Evolutionary conservation across 2,113 vertebrate genomes (phyloP).

Genomic region (Camarhynchus parvulus): DNA sequence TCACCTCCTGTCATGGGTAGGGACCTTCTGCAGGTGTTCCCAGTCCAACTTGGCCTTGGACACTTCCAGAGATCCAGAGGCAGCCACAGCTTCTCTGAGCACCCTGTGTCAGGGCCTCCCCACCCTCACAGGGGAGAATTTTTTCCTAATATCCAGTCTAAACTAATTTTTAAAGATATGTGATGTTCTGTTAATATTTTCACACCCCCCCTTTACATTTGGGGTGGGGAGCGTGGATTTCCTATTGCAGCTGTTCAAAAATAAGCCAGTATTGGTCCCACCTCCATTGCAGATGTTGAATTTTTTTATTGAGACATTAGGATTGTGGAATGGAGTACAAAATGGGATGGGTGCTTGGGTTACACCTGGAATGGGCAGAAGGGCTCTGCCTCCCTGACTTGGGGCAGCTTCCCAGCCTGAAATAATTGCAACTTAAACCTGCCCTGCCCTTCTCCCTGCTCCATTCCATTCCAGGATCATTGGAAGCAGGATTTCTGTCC

Average conservation of each 20-base stretch:
- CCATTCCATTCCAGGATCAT: accelerated
- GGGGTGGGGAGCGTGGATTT: accelerated
- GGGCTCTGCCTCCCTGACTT: accelerated
- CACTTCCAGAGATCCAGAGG: not conserved
- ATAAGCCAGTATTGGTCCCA: not conserved
- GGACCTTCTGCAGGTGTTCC: not conserved
- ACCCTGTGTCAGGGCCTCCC: not conserved
- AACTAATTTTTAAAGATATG: not conserved
- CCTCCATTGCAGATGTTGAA: not conserved
- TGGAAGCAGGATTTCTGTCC: not conserved
- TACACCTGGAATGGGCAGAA: not conserved
- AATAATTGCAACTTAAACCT: not conserved
- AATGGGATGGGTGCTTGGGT: not conserved
- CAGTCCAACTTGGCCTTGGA: not conserved
- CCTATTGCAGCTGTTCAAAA: not conserved
- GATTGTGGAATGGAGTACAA: not conserved
- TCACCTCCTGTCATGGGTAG: not conserved
- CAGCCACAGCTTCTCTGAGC: not conserved
- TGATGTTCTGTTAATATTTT: not conserved
- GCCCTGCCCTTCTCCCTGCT: not conserved
- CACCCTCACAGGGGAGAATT: not conserved
- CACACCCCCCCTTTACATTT: accelerated
- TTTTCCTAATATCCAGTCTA: not conserved
- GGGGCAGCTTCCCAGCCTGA: not conserved
- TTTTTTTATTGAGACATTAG: not conserved